A percentile compares a stretch with the other conserved stretches of the same genome.
Evolutionary conservation across 1,140 invertebrate species (phyloP).

Genomic region (Drosophila lini): DNA sequence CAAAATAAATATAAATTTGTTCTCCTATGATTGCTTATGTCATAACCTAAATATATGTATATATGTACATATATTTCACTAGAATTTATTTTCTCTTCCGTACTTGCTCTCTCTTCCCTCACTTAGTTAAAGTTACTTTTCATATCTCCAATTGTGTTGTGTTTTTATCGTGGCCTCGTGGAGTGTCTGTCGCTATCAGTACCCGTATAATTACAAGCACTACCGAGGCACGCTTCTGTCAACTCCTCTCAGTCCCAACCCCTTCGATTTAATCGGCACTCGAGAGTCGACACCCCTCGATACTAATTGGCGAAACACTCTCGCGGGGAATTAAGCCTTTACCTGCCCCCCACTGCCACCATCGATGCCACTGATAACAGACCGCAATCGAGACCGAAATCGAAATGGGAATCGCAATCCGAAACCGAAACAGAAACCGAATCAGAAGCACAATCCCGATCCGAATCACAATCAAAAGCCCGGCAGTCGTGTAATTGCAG

Average conservation of each 20-base stretch:
- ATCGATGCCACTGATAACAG: slow-evolving; percentile 52
- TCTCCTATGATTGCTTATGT: background rate
- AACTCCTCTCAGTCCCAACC: slow-evolving; percentile 4
- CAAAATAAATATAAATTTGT: background rate
- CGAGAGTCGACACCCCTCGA: slow-evolving; percentile 59
- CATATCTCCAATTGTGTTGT: slow-evolving; percentile 11
- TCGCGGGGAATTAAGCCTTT: slow-evolving; percentile 56
- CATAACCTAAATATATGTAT: background rate
- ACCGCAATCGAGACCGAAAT: slow-evolving; percentile 57
- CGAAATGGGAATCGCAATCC: slow-evolving; percentile 36
- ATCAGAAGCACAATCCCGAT: slow-evolving; percentile 19
- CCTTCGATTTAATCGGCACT: slow-evolving; percentile 48
- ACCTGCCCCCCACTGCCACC: slow-evolving; percentile 15
- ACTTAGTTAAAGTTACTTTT: background rate
- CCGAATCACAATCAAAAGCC: slow-evolving; percentile 43
- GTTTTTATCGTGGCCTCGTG: slow-evolving; percentile 6
- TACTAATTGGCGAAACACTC: slow-evolving; percentile 68
- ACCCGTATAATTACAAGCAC: slow-evolving; percentile 31
- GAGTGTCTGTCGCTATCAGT: slow-evolving; percentile 28
- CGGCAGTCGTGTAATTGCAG: slow-evolving; percentile 60
- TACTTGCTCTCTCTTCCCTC: background rate
- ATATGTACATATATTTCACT: background rate
- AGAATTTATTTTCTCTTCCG: background rate
- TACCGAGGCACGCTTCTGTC: slow-evolving; percentile 26
- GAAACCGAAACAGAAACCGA: slow-evolving; percentile 16